A percentile compares a stretch with the other conserved stretches of the same genome.
These are phyloP conservation scores for Telenomus remus DNA, from an alignment of 1,140 invertebrate genomes.

Conservation along the genomic window DNA sequence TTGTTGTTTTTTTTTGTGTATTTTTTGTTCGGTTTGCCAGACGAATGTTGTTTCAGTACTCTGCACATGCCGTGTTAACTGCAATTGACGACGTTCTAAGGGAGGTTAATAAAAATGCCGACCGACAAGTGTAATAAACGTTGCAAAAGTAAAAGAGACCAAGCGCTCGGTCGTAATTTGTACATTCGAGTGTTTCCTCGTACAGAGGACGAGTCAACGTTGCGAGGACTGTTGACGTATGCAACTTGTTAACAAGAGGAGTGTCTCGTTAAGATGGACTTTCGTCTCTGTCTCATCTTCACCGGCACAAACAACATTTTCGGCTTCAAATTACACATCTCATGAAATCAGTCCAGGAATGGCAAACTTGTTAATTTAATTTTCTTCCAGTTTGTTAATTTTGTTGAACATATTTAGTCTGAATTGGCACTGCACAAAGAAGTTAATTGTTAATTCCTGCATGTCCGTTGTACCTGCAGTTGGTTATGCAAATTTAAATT, in stretches of 20 bases:
- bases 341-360: slow-evolving; percentile 12
- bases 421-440: neutral
- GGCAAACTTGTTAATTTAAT: slow-evolving; percentile 28
- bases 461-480: slow-evolving; percentile 3
- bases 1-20: neutral
- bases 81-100: slow-evolving; percentile 18
- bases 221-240: slow-evolving; percentile 15
- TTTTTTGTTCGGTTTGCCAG: neutral
- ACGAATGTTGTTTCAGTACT: neutral
- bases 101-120: slow-evolving; percentile 6
- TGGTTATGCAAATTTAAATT: slow-evolving; percentile 27
- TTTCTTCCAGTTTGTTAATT: slow-evolving; percentile 2
- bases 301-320: slow-evolving; percentile 17
- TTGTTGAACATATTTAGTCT: neutral
- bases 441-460: slow-evolving; percentile 19
- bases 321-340: slow-evolving; percentile 8
- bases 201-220: slow-evolving; percentile 7
- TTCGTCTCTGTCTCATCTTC: slow-evolving; percentile 10
- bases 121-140: slow-evolving; percentile 22
- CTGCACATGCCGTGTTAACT: slow-evolving; percentile 4
- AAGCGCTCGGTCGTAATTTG: neutral
- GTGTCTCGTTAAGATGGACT: slow-evolving; percentile 10
- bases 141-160: slow-evolving; percentile 19
- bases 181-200: slow-evolving; percentile 1
- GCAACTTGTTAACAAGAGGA: slow-evolving; percentile 14